Base-by-base conservation (phyloP, 2,113 vertebrate species). In the Hystrix brachyura region DNA sequence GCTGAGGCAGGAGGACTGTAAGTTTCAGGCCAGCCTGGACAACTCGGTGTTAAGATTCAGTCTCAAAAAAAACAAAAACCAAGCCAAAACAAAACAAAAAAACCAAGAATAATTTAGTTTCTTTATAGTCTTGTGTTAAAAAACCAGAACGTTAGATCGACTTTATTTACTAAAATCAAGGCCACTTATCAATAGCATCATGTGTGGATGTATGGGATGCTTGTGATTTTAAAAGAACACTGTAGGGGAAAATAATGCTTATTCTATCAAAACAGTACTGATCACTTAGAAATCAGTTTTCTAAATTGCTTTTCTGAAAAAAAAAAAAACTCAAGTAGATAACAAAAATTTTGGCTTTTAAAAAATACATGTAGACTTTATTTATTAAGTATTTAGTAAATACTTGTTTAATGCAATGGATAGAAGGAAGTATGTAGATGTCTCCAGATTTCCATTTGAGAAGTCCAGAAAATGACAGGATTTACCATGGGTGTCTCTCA, bases 211-310 rank as follows among this genome's bases (percentile, higher is more conserved):
- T n/a, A n/a, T 9, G n/a, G 34, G 3, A n/a, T 53, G 1, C 59
- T 64, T 90, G 1, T 89, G 67, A 60, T 69, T 96, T 91, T 62
- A 74, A 82, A 94, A 96, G 59, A 87, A 85, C 21, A 97, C 2
- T 51, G 55, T 8, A 64, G 29, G 32, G 27, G 93, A 85, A 96
- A 93, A 80, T 43, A 91, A 55, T 29, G 55, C 15, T 84, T 92
- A 72, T 60, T 87, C 57, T 96, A 46, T 7, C 85, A 92, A 97
- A 95, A 34, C 27, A 60, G 7, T 59, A 92, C 18, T 27, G 71
- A 82, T 48, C 34, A 83, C 62, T 95, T 81, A 84, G n/a, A 91
- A 38, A 81, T 0, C 55, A 69, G 8, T 32, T 76, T 85, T 93
- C 48, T 38, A 60, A n/a, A 95, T 17, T 29, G 67, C 17, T 65